Percentiles rank a stretch among this genome's conserved stretches.
Evolutionary conservation across 2,888 invertebrate species (phyloP).

Genomic region (Drosophila acutilabella): DNA sequence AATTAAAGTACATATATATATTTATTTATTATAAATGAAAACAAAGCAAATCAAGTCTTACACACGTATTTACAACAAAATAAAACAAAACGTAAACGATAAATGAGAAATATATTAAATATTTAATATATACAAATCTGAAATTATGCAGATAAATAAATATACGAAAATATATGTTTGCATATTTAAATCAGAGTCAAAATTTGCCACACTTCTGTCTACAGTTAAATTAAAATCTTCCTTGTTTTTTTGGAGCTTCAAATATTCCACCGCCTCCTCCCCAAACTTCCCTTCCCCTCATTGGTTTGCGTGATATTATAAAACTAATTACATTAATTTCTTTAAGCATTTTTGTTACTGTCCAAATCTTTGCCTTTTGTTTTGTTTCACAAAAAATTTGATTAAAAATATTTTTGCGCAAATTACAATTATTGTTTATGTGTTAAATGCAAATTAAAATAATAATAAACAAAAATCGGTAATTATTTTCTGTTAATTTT

Average conservation of each 20-base stretch:
- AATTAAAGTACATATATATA: conserved; percentile 49
- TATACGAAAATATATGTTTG: conserved; percentile 30
- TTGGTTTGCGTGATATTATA: conserved; percentile 70
- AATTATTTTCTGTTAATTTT: conserved; percentile 65
- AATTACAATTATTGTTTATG: conserved; percentile 63
- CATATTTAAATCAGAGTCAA: conserved; percentile 47
- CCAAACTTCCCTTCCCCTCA: conserved; percentile 19
- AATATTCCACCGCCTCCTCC: too few species aligned
- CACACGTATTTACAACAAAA: conserved; percentile 70
- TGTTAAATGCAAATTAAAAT: conserved; percentile 41
- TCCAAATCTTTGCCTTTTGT: conserved; percentile 40
- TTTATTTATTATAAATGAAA: conserved; percentile 65
- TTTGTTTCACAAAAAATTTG: conserved; percentile 44
- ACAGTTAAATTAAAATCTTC: conserved; percentile 14
- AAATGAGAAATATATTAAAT: conserved; percentile 54
- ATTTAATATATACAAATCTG: conserved; percentile 57
- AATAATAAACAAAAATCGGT: neutral
- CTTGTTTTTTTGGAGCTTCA: too few species aligned
- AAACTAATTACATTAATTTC: conserved; percentile 41
- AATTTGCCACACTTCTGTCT: conserved; percentile 45
- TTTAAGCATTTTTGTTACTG: conserved; percentile 48
- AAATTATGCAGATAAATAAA: conserved; percentile 10
- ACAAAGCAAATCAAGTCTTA: conserved; percentile 50
- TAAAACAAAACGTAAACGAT: conserved; percentile 51
- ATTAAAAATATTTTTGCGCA: conserved; percentile 12